Evolutionary conservation across 1,140 invertebrate species (phyloP).

Genomic region (Platyura marginata): DNA sequence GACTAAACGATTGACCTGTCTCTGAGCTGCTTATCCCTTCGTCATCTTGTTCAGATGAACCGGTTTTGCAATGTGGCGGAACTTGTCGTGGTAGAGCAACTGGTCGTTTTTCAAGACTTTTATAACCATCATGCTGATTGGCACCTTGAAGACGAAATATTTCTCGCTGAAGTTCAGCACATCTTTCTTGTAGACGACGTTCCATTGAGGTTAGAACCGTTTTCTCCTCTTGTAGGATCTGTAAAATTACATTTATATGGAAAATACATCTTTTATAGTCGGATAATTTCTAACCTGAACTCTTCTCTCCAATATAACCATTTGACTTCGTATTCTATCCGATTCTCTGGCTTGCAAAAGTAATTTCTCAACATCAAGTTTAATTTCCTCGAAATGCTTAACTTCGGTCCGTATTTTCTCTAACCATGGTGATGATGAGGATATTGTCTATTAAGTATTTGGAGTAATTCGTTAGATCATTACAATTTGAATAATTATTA

Average conservation of each 20-base stretch:
- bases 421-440: constrained; percentile 26
- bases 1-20: constrained; percentile 41
- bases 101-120: constrained; percentile 19
- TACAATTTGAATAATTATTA: constrained; percentile 18
- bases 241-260: constrained; percentile 8
- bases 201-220: constrained; percentile 53
- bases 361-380: constrained; percentile 46
- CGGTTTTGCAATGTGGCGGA: constrained; percentile 16
- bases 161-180: constrained; percentile 43
- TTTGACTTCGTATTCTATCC: constrained; percentile 28
- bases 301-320: constrained; percentile 44
- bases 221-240: constrained; percentile 65
- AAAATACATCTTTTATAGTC: constrained; percentile 2
- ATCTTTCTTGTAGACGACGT: constrained; percentile 54
- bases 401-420: constrained; percentile 43
- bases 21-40: constrained; percentile 73
- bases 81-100: constrained; percentile 19
- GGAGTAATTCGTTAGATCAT: too few relatives aligned
- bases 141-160: constrained; percentile 24
- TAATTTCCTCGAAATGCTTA: constrained; percentile 44
- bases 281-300: constrained; percentile 33
- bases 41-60: constrained; percentile 62
- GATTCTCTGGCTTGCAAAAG: constrained; percentile 19
- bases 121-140: constrained; percentile 17
- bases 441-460: constrained; percentile 27